Conservation (phyloP, 2,888 invertebrate genomes). For the Bembecia ichneumoniformis region DNA sequence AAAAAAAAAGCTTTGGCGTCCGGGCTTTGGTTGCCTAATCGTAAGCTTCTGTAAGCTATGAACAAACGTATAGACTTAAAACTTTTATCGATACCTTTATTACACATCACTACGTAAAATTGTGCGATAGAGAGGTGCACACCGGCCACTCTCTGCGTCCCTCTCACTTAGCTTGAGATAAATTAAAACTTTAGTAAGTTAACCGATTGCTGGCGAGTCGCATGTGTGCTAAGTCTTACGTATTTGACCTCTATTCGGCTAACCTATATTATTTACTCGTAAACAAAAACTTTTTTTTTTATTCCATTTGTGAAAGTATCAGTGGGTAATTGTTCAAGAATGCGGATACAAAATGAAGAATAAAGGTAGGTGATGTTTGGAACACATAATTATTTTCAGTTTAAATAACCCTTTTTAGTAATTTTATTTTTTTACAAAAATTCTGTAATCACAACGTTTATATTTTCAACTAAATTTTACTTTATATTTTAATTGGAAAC, state of each 20-base stretch:
- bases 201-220: conserved; percentile 30
- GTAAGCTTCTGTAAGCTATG: no score
- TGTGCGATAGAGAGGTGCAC: conserved; percentile 13
- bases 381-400: no score
- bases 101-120: conserved; percentile 2
- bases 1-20: no score
- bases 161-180: conserved; percentile 35
- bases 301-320: conserved; percentile 19
- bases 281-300: conserved; percentile 13
- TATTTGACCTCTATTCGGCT: conserved; percentile 30
- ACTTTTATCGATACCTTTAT: conserved; percentile 6
- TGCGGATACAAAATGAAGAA: conserved; percentile 19
- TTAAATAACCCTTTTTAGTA: no score
- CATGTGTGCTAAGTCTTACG: conserved; percentile 24
- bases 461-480: no score
- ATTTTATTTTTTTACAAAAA: no score
- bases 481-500: no score
- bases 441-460: no score
- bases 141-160: conserved; percentile 21
- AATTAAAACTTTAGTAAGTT: conserved; percentile 38
- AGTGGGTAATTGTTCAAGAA: conserved; percentile 4
- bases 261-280: conserved; percentile 14
- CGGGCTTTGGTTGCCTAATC: no score
- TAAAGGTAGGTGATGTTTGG: conserved; percentile 13
- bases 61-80: conserved; percentile 8